phyloP scores from a whole-genome alignment of 2,888 invertebrate genomes.

The Tortrix viridana region DNA sequence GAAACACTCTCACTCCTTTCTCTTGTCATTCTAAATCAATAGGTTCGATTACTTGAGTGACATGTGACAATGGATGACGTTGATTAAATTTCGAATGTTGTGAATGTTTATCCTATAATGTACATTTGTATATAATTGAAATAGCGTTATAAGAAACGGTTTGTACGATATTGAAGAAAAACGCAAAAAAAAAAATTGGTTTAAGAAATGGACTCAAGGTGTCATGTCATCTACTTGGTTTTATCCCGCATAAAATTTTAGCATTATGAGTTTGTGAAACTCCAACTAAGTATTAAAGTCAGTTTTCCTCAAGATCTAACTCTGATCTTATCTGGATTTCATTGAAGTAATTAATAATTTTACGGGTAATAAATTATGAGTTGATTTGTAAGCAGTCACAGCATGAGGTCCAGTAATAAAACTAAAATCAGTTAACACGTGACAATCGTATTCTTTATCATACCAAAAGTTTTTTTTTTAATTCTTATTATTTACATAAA shows the following conservation, averaged over 20 bases:
- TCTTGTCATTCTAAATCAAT: slow-evolving; percentile 15
- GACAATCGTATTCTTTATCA: too few relatives aligned
- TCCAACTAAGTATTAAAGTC: slow-evolving; percentile 1
- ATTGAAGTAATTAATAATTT: slow-evolving; percentile 2
- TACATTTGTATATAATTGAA: too few relatives aligned
- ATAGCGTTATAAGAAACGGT: too few relatives aligned
- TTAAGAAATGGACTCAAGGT: too few relatives aligned
- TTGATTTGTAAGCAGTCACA: slow-evolving; percentile 6
- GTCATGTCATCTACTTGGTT: too few relatives aligned
- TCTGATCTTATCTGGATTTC: not conserved
- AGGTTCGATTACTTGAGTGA: slow-evolving; percentile 4
- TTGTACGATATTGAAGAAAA: too few relatives aligned
- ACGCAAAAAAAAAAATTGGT: too few relatives aligned
- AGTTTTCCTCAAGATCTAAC: slow-evolving; percentile 5
- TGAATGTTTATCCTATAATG: not conserved
- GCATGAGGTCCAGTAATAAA: slow-evolving; percentile 11
- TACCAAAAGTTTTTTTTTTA: too few relatives aligned
- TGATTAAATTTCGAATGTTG: not conserved
- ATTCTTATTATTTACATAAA: too few relatives aligned
- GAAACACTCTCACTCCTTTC: slow-evolving; percentile 23
- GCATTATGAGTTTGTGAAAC: not conserved
- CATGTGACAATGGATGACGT: not conserved
- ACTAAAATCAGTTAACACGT: not conserved
- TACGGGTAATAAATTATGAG: not conserved
- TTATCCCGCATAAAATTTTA: too few relatives aligned